These are phyloP conservation scores for Pyrrhosoma nymphula DNA, from an alignment of 2,888 invertebrate species.

Conservation along the genomic window DNA sequence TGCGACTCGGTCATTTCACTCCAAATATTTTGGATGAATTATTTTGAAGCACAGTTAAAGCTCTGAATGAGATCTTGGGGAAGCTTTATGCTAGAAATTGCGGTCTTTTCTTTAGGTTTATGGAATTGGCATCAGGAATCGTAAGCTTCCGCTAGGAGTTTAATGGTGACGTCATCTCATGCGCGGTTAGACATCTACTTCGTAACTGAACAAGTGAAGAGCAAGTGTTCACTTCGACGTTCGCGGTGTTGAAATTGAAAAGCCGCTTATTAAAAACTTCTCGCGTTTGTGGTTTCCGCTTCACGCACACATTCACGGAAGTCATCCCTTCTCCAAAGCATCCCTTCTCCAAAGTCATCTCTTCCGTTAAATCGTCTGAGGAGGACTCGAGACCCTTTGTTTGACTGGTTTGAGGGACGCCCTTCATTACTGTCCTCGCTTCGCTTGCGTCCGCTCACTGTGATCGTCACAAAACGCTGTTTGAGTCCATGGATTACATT, in stretches of 20 bases:
- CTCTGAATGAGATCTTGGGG: too few species aligned
- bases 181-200: neutral
- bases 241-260: neutral
- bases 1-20: too few species aligned
- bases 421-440: neutral
- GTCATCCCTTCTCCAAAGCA: neutral
- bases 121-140: too few species aligned
- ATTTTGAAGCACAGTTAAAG: too few species aligned
- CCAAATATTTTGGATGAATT: too few species aligned
- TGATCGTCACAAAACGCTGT: too few species aligned
- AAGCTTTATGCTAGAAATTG: too few species aligned
- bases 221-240: neutral
- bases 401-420: neutral
- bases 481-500: too few species aligned
- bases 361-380: neutral
- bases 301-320: neutral
- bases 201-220: neutral
- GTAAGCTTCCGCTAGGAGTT: too few species aligned
- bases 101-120: too few species aligned
- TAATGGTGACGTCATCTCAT: neutral
- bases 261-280: neutral
- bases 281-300: neutral
- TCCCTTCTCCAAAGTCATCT: neutral
- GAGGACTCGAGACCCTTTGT: neutral
- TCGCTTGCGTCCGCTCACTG: neutral